These are phyloP conservation scores for Mormyrops boulengeri DNA, from an alignment of 2,797 vertebrate genomes.

Conservation along the genomic window DNA sequence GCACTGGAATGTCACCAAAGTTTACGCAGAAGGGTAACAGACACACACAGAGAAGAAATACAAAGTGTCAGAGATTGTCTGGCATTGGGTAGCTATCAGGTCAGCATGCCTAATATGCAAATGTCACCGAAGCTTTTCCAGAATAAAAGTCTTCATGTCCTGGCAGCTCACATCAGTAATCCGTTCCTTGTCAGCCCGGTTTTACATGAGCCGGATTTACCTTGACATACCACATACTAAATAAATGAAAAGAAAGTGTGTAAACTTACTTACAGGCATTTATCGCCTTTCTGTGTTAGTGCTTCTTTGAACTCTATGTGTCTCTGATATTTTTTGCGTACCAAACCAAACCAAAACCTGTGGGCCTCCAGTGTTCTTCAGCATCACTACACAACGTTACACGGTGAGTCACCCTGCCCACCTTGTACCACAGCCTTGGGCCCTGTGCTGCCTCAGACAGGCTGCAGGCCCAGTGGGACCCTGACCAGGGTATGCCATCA, in stretches of 20 bases:
- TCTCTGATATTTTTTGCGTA: neutral
- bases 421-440: neutral
- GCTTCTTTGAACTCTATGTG: neutral
- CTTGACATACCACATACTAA: neutral
- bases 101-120: neutral
- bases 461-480: neutral
- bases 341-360: neutral
- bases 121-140: neutral
- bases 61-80: neutral
- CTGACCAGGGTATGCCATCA: neutral
- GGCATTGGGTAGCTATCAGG: neutral
- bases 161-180: neutral
- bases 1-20: conserved; percentile 5
- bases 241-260: neutral
- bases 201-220: neutral
- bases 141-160: neutral
- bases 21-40: neutral
- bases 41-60: neutral
- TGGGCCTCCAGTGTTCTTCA: neutral
- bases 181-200: neutral
- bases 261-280: neutral
- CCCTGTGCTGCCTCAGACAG: neutral
- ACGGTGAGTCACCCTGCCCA: neutral
- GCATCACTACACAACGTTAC: neutral
- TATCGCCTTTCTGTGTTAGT: neutral